Base-by-base conservation (phyloP, 2,888 invertebrate genomes). In the Oligia strigilis region DNA sequence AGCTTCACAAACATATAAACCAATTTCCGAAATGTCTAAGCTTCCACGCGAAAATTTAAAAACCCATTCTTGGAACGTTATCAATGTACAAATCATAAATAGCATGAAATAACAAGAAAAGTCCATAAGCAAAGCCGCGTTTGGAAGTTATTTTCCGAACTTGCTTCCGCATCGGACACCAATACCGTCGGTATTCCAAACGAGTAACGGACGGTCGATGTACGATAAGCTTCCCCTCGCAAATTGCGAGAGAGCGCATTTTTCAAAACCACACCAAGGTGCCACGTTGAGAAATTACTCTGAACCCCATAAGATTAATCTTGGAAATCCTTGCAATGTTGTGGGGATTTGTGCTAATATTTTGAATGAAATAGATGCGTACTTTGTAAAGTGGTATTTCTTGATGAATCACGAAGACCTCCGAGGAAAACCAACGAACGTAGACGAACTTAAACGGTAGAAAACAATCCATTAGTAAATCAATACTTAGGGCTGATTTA, bases 121-220 rank as follows among this genome's bases (percentile, higher is more conserved):
- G 23, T 14, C n/a, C 46, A 65, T 46, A 58, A 75, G 71, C 49
- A 75, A 72, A 69, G 46, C 64, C 29, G 52, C 71, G 55, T 62
- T 74, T 74, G 46, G 62, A 74, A 55, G 52, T 74, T 71, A 58
- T 71, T 85, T 73, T 81, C 36, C 49, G n/a, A 62, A 52, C 46
- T 46, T 66, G 14, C 86, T 83, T 83, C 66, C 83, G 66, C 78
- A 83, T 72, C 40, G 87, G 73, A 83, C 73, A 71, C 83, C 78
- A 74, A 78, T 72, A 76, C 65, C 46, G 78, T n/a, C 74, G 74
- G 78, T 86, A 71, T 80, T 80, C 55, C 74, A 75, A 83, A 55
- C 77, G 72, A 83, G 83, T 89, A 91, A 89, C 90, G 90, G 91
- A 77, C 84, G 76, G 82, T 76, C 87, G 88, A 90, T 91, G 85